Base-by-base conservation (phyloP, 2,888 invertebrate species). In the Spodoptera picta region DNA sequence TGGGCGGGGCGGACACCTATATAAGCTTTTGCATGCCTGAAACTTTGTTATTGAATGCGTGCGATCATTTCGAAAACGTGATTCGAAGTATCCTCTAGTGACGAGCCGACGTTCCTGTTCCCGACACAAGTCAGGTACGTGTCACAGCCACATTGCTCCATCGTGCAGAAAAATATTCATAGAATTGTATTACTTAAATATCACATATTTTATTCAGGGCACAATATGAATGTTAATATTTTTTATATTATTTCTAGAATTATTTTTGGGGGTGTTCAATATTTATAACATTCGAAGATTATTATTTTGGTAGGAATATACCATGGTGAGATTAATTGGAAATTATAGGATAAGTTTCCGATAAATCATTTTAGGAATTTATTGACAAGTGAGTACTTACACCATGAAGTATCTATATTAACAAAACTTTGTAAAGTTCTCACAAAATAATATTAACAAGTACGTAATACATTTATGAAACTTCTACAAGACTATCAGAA, bases 41-140 rank as follows among this genome's bases (percentile, higher is more conserved):
- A 91, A 90, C 83, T 90, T 91, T 90, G 90, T 89, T 91, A 92
- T 90, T 93, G 88, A 87, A 93, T 89, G 90, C 88, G 89, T 89
- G 92, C 87, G 85, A 90, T 88, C 89, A 87, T 86, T 87, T 83
- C 90, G 83, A 83, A 81, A 77, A 80, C 82, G 87, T 86, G 86
- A 84, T 81, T 84, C 82, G 52, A 62, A 77, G 77, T 73, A 82
- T 75, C 67, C 70, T 64, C 76, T 77, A 79, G 84, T 84, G 81
- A 77, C 80, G 69, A 79, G 81, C 53, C 54, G 19, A 61, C 69
- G 54, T 67, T 67, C 75, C 74, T 76, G 79, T 65, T 74, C 69
- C 69, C 78, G 77, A 73, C 72, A 69, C 77, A 70, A 68, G 56
- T 72, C 80, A 86, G 88, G 88, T 88, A 80, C 84, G 88, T 85